These are phyloP conservation scores for Asbolus verrucosus DNA, from an alignment of 1,140 invertebrate genomes.

Conservation along the genomic window DNA sequence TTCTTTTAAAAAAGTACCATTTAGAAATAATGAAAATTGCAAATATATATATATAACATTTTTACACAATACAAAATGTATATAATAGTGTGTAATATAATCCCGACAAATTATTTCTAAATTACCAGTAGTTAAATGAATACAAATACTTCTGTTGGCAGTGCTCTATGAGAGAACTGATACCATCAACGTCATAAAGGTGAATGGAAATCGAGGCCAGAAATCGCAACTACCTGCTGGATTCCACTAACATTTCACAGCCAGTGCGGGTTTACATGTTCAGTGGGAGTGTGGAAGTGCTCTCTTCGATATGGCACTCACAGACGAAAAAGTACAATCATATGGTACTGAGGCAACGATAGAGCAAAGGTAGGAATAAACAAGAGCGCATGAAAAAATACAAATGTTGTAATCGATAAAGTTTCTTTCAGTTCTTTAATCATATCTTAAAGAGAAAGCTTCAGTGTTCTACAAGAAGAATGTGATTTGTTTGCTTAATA, in stretches of 20 bases:
- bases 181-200: conserved; percentile 6
- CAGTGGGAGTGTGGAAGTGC: conserved; percentile 31
- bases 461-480: too few relatives aligned
- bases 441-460: too few relatives aligned
- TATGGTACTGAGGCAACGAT: conserved; percentile 7
- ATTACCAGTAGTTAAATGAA: too few relatives aligned
- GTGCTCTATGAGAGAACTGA: conserved; percentile 6
- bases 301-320: conserved; percentile 31
- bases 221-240: conserved; percentile 4
- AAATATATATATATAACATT: too few relatives aligned
- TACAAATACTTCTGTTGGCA: too few relatives aligned
- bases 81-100: too few relatives aligned
- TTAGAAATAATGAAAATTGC: too few relatives aligned
- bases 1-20: too few relatives aligned
- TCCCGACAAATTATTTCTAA: too few relatives aligned
- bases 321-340: conserved; percentile 23
- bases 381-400: background rate
- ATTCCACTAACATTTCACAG: conserved; percentile 3
- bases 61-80: too few relatives aligned
- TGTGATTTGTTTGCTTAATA: too few relatives aligned
- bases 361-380: conserved; percentile 8
- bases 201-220: conserved; percentile 38
- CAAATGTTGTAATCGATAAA: background rate
- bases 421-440: too few relatives aligned
- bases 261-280: conserved; percentile 23